Evolutionary conservation across 2,888 invertebrate species (phyloP).

Genomic region (Eubasilissa splendida): DNA sequence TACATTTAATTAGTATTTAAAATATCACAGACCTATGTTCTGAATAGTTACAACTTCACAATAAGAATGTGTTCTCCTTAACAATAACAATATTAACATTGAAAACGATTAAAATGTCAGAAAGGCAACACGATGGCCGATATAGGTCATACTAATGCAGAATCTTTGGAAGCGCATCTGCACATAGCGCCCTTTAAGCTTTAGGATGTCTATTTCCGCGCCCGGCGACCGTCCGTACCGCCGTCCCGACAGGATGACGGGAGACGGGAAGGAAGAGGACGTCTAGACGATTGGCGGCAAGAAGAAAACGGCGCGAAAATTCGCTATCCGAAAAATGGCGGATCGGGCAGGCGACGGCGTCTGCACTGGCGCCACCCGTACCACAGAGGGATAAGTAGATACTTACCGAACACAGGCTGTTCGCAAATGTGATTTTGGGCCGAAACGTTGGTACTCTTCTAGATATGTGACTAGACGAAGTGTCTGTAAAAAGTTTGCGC

Average conservation of each 20-base stretch:
- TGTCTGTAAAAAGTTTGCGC: slow-evolving; percentile 21
- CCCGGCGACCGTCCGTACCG: slow-evolving; percentile 4
- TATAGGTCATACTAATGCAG: slow-evolving; percentile 37
- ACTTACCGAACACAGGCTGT: neutral
- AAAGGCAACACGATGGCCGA: slow-evolving; percentile 1
- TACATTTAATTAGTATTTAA: too few relatives aligned
- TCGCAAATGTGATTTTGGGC: slow-evolving; percentile 5
- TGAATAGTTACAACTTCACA: too few relatives aligned
- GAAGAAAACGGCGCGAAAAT: slow-evolving; percentile 31
- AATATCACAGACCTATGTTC: too few relatives aligned
- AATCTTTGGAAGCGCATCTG: slow-evolving; percentile 14
- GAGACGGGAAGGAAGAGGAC: slow-evolving; percentile 30
- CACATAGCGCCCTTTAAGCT: neutral
- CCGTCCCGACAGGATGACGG: slow-evolving; percentile 13
- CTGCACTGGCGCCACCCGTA: slow-evolving; percentile 35
- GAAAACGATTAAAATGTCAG: neutral
- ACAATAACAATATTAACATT: too few relatives aligned
- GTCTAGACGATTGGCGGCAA: slow-evolving; percentile 49
- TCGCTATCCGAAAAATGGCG: slow-evolving; percentile 34
- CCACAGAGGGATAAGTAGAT: neutral
- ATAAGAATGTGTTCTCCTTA: too few relatives aligned
- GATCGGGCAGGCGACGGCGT: slow-evolving; percentile 21
- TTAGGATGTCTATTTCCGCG: slow-evolving; percentile 36
- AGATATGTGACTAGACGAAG: slow-evolving; percentile 23
- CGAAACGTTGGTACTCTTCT: neutral